Conservation (phyloP, 1,140 invertebrate genomes). For the Atta cephalotes region DNA sequence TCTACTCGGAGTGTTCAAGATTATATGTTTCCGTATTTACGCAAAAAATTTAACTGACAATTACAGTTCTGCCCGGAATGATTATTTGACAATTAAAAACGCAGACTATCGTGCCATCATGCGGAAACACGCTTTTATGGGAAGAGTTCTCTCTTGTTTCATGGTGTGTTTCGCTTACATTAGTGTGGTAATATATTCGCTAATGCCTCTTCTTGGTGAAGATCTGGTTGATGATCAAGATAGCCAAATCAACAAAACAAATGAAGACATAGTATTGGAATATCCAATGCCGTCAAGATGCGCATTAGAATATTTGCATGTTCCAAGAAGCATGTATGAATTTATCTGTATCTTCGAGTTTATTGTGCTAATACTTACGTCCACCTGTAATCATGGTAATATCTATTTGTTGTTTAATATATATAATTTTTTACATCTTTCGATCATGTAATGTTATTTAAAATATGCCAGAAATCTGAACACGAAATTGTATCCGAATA, state of each 20-base stretch:
- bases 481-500: background rate
- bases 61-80: conserved; percentile 45
- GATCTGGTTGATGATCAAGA: background rate
- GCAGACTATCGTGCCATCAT: conserved; percentile 22
- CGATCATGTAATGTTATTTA: background rate
- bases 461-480: background rate
- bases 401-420: background rate
- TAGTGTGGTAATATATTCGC: background rate
- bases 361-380: conserved; percentile 18
- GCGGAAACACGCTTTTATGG: conserved; percentile 42
- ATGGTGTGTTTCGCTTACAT: conserved; percentile 50
- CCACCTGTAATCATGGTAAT: conserved; percentile 63
- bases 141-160: background rate
- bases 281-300: conserved; percentile 56
- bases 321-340: background rate
- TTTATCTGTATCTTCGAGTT: conserved; percentile 10
- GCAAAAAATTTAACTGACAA: conserved; percentile 22
- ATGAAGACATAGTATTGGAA: background rate
- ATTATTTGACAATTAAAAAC: conserved; percentile 36
- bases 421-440: background rate
- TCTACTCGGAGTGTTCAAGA: conserved; percentile 34
- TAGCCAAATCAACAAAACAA: background rate
- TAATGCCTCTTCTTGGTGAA: conserved; percentile 2
- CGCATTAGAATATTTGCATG: background rate
- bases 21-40: conserved; percentile 22